Percentiles rank a stretch among this genome's conserved stretches.
Evolutionary conservation across 2,797 vertebrate species (phyloP).

Genomic region (Trematomus bernacchii): DNA sequence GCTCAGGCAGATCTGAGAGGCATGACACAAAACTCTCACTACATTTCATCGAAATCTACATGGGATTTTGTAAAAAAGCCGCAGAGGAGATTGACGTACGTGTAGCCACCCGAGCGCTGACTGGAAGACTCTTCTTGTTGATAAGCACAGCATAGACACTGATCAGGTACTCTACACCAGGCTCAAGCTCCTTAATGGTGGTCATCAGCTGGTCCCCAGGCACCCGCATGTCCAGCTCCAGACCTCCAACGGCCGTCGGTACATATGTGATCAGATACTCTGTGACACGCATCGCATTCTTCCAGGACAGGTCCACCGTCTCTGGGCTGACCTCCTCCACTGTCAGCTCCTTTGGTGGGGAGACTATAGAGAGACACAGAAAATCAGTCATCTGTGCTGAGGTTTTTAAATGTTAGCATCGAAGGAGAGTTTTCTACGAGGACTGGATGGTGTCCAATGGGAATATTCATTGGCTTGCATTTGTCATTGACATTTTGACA

Average conservation of each 20-base stretch:
- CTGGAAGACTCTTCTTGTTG: conserved; percentile 94
- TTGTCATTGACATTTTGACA: no score
- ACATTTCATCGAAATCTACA: not conserved
- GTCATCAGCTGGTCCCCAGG: conserved; percentile 91
- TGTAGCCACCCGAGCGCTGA: conserved; percentile 95
- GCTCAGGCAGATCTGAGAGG: conserved; percentile 93
- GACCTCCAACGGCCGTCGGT: conserved; percentile 90
- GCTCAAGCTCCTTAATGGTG: conserved; percentile 93
- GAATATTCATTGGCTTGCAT: not conserved
- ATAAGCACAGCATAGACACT: conserved; percentile 96
- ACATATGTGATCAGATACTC: conserved; percentile 93
- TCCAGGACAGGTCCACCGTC: conserved; percentile 94
- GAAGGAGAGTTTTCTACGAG: not conserved
- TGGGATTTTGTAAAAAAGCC: not conserved
- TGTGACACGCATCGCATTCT: conserved; percentile 93
- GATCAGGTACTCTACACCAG: conserved; percentile 96
- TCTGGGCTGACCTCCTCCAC: conserved; percentile 92
- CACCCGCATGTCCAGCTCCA: conserved; percentile 93
- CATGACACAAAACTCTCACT: conserved; percentile 13
- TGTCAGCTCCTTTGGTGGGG: conserved; percentile 92
- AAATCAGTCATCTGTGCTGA: conserved; percentile 15
- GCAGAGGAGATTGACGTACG: conserved; percentile 82
- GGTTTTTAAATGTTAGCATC: not conserved
- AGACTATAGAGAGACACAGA: conserved; percentile 84
- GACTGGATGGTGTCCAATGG: not conserved